Evolutionary conservation across 1,140 invertebrate species (phyloP).

Genomic region (Caenorhabditis briggsae): DNA sequence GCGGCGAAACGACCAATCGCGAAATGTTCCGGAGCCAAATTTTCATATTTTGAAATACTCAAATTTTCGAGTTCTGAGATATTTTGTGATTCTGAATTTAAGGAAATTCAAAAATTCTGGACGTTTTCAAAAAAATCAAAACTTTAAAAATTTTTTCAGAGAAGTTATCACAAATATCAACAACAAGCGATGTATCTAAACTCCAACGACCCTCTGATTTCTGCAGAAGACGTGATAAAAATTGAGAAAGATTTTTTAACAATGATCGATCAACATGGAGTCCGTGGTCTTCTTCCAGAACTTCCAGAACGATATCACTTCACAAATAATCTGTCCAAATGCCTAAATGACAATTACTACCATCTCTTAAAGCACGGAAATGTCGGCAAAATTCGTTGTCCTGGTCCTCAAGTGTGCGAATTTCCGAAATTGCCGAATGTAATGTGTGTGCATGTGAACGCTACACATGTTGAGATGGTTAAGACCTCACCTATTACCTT

Average conservation of each 20-base stretch:
- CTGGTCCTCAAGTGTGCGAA: conserved; percentile 28
- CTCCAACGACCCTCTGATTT: neutral
- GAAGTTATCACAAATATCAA: neutral
- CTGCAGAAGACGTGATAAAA: neutral
- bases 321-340: neutral
- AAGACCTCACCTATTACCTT: neutral
- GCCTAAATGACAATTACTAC: conserved; percentile 31
- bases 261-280: neutral
- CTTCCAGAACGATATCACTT: neutral
- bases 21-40: too few species aligned
- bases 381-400: neutral
- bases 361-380: neutral
- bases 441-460: neutral
- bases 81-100: too few species aligned
- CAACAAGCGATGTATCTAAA: neutral
- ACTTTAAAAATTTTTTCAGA: too few species aligned
- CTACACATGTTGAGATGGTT: neutral
- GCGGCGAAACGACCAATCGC: too few species aligned
- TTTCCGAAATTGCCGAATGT: neutral
- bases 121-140: too few species aligned
- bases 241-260: neutral
- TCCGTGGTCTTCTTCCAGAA: neutral
- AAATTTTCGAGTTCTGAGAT: too few species aligned
- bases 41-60: too few species aligned
- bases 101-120: too few species aligned